Percentiles rank a stretch among this genome's conserved stretches.
phyloP scores from a whole-genome alignment of 2,113 vertebrate genomes.

The Rhabdomys dilectus region DNA sequence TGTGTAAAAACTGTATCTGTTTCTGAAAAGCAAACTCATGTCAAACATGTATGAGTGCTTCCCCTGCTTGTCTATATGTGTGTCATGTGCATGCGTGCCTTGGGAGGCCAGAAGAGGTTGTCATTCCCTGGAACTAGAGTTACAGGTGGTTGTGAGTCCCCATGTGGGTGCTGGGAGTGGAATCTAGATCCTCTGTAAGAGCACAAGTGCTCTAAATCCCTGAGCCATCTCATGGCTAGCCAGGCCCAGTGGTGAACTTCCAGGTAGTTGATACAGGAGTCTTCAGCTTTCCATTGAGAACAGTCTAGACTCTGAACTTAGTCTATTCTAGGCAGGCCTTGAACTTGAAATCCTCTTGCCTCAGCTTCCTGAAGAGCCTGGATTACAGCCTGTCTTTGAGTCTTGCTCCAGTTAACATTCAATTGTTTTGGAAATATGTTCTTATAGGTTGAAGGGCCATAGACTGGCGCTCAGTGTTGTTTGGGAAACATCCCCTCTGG shows the following conservation, averaged over 20 bases:
- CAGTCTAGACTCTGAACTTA: background rate
- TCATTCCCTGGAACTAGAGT: background rate
- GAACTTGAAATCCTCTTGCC: background rate
- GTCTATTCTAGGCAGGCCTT: background rate
- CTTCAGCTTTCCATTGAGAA: background rate
- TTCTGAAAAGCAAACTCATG: background rate
- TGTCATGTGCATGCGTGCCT: background rate
- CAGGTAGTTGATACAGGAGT: background rate
- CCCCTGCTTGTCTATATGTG: background rate
- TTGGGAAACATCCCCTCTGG: background rate
- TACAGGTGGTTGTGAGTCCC: background rate
- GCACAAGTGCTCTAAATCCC: background rate
- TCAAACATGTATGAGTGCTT: background rate
- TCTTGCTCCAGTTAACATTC: background rate
- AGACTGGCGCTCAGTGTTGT: background rate
- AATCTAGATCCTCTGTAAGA: background rate
- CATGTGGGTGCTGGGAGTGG: background rate
- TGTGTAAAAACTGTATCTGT: background rate
- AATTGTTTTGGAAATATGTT: background rate
- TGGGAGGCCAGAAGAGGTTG: background rate
- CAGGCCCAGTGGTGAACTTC: background rate
- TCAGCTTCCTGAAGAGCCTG: background rate
- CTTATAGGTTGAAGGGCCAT: background rate
- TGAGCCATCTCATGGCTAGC: background rate
- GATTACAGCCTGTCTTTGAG: background rate